Conservation (phyloP, 2,888 invertebrate species). For the Pseudococcus jackbeardsleyi region DNA sequence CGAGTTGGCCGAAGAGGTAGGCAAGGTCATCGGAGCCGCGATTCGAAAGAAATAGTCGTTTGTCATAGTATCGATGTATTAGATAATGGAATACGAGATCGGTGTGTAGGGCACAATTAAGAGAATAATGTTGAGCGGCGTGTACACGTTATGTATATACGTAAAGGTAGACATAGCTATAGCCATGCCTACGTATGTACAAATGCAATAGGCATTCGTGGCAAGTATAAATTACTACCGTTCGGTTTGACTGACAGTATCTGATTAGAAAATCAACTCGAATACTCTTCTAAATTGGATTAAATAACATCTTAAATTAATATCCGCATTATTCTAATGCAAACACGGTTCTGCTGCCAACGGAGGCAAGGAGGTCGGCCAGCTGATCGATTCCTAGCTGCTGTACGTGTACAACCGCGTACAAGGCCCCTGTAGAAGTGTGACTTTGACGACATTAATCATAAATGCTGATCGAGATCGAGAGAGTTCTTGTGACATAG, state of each 20-base stretch:
- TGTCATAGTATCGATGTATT: conserved; percentile 36
- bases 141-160: conserved; percentile 9
- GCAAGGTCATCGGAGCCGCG: conserved; percentile 20
- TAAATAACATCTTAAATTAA: conserved; percentile 41
- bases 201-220: background rate
- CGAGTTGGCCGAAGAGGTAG: background rate
- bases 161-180: no score
- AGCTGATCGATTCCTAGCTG: conserved; percentile 1
- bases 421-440: background rate
- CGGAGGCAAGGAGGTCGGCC: conserved; percentile 6
- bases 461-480: background rate
- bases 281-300: conserved; percentile 38
- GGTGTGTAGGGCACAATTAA: conserved; percentile 32
- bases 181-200: background rate
- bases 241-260: conserved; percentile 47
- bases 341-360: background rate
- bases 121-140: conserved; percentile 18
- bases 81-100: conserved; percentile 38
- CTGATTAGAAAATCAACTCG: conserved; percentile 37
- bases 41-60: conserved; percentile 12
- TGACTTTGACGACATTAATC: conserved; percentile 42
- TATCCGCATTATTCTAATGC: conserved; percentile 44
- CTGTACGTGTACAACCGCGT: background rate
- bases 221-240: conserved; percentile 40
- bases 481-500: background rate